Percentiles rank a stretch among this genome's conserved stretches.
These are phyloP conservation scores for Seira ritae DNA, from an alignment of 2,888 invertebrate genomes.

Conservation along the genomic window DNA sequence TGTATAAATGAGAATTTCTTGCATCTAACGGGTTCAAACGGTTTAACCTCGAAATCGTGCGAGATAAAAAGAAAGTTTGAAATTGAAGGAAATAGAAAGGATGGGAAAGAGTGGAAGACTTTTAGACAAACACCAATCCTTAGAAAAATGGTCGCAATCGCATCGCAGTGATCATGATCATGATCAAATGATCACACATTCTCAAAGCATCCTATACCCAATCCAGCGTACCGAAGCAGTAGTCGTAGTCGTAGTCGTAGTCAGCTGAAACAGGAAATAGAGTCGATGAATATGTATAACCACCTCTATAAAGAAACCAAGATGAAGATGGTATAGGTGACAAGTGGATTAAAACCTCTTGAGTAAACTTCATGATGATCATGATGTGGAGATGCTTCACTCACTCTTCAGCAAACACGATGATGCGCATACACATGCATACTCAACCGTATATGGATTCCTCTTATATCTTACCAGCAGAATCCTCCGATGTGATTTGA, in stretches of 20 bases:
- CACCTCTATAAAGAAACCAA: no score
- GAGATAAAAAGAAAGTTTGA: background rate
- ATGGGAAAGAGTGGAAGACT: background rate
- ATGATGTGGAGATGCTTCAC: constrained; percentile 29
- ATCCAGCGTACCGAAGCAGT: no score
- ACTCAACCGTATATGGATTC: background rate
- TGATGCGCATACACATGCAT: background rate
- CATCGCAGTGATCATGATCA: no score
- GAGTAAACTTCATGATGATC: constrained; percentile 58
- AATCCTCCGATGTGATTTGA: constrained; percentile 60
- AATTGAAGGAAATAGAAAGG: no score
- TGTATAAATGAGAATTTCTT: constrained; percentile 43
- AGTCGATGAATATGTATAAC: no score
- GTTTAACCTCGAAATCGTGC: constrained; percentile 60
- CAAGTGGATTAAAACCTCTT: constrained; percentile 63
- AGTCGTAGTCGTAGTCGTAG: no score
- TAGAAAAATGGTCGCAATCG: background rate
- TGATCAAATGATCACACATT: no score
- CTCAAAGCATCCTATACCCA: no score
- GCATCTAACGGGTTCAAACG: constrained; percentile 52
- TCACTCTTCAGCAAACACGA: constrained; percentile 12
- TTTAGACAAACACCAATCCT: constrained; percentile 18
- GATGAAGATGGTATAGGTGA: constrained; percentile 58
- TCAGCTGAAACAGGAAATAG: no score
- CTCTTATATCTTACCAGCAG: no score